These are phyloP conservation scores for Tragopan temminckii DNA, from an alignment of 2,797 vertebrate genomes.

Conservation along the genomic window DNA sequence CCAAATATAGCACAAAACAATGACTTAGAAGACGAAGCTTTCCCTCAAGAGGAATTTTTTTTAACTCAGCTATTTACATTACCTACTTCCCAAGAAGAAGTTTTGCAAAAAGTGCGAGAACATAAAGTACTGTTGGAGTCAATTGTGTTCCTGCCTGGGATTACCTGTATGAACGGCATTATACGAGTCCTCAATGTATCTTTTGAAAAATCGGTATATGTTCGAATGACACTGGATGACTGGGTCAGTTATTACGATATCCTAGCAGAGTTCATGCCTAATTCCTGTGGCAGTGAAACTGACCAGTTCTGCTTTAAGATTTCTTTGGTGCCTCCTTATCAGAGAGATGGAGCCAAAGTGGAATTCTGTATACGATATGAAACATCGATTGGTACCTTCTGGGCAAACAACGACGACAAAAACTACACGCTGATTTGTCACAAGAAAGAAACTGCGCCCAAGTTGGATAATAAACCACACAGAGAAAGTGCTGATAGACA, in stretches of 20 bases:
- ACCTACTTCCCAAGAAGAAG: constrained; percentile 86
- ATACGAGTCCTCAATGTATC: constrained; percentile 93
- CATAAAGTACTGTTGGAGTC: constrained; percentile 91
- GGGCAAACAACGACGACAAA: constrained; percentile 91
- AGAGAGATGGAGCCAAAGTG: constrained; percentile 85
- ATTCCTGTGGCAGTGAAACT: constrained; percentile 90
- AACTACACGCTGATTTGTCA: constrained; percentile 93
- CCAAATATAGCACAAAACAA: constrained; percentile 67
- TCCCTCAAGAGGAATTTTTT: constrained; percentile 84
- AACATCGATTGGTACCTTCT: constrained; percentile 89
- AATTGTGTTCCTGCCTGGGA: constrained; percentile 85
- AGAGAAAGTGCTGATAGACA: constrained; percentile 81
- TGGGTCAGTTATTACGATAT: constrained; percentile 93
- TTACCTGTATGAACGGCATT: constrained; percentile 88
- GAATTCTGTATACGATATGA: constrained; percentile 97
- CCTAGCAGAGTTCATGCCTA: constrained; percentile 91
- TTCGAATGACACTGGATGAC: constrained; percentile 87
- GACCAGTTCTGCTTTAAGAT: constrained; percentile 94
- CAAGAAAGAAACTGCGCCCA: constrained; percentile 81
- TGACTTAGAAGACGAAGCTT: constrained; percentile 69
- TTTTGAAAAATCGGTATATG: constrained; percentile 90
- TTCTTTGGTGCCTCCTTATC: constrained; percentile 87
- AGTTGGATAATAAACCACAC: constrained; percentile 64
- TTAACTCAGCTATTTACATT: constrained; percentile 88
- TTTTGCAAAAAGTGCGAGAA: constrained; percentile 84